These are phyloP conservation scores for Beroe ovata DNA, from an alignment of 37 sponge, comb jelly and placozoan species.

Conservation along the genomic window DNA sequence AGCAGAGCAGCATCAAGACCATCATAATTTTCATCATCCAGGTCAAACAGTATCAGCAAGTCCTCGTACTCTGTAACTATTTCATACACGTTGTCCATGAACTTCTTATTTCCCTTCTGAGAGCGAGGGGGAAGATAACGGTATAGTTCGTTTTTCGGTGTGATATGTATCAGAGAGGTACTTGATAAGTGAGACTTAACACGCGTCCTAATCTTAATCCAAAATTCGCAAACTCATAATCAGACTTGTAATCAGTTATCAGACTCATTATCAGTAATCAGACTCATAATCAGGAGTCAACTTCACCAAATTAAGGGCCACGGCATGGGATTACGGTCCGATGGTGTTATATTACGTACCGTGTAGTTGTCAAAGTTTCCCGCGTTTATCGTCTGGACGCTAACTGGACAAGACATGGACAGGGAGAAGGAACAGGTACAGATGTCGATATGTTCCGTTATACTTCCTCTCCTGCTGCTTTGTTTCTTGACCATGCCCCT, in stretches of 20 bases:
- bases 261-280: too few species aligned
- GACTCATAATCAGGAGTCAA: too few species aligned
- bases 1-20: constrained; percentile 50
- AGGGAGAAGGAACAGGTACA: not conserved
- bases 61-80: constrained; percentile 27
- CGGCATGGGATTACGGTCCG: too few species aligned
- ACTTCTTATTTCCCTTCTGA: constrained; percentile 1
- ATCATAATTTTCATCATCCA: constrained; percentile 64
- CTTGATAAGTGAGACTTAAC: too few species aligned
- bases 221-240: too few species aligned
- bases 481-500: not conserved
- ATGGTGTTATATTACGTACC: too few species aligned
- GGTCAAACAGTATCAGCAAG: constrained; percentile 6
- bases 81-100: constrained; percentile 17
- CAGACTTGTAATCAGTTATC: too few species aligned
- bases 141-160: too few species aligned
- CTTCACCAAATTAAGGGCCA: too few species aligned
- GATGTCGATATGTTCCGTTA: not conserved
- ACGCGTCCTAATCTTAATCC: too few species aligned
- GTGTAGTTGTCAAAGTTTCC: not conserved
- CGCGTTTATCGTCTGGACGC: not conserved
- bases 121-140: too few species aligned
- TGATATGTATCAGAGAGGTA: too few species aligned
- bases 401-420: not conserved
- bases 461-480: not conserved